Evolutionary conservation across 1,140 invertebrate species (phyloP).

Genomic region (Pseudomyrmex sp.): DNA sequence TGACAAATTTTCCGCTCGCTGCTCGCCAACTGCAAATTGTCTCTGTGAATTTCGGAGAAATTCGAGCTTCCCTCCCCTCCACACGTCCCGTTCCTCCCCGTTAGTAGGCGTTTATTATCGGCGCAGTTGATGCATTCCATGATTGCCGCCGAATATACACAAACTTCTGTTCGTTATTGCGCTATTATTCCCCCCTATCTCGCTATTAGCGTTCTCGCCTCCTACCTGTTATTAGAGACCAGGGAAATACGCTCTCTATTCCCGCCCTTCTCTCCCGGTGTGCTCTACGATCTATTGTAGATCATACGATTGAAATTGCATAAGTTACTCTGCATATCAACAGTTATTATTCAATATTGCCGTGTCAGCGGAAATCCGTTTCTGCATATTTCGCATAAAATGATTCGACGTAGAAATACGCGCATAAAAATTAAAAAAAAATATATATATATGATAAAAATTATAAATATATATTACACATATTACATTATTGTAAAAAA

Average conservation of each 20-base stretch:
- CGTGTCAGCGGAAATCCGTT: neutral
- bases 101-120: conserved; percentile 48
- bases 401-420: neutral
- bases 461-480: no score
- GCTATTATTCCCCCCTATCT: conserved; percentile 29
- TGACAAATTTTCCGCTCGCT: conserved; percentile 42
- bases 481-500: no score
- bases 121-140: conserved; percentile 43
- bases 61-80: neutral
- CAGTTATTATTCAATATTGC: neutral
- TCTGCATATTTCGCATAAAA: no score
- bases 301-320: conserved; percentile 13
- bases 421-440: no score
- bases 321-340: conserved; percentile 12
- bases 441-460: no score
- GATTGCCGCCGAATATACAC: conserved; percentile 43
- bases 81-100: no score
- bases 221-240: conserved; percentile 28
- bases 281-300: conserved; percentile 9
- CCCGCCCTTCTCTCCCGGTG: neutral
- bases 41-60: conserved; percentile 54
- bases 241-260: neutral
- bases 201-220: conserved; percentile 14
- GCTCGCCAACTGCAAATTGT: conserved; percentile 50
- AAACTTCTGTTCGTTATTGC: conserved; percentile 42